Conservation (phyloP, 2,113 vertebrate genomes). For the Prunella himalayana region DNA sequence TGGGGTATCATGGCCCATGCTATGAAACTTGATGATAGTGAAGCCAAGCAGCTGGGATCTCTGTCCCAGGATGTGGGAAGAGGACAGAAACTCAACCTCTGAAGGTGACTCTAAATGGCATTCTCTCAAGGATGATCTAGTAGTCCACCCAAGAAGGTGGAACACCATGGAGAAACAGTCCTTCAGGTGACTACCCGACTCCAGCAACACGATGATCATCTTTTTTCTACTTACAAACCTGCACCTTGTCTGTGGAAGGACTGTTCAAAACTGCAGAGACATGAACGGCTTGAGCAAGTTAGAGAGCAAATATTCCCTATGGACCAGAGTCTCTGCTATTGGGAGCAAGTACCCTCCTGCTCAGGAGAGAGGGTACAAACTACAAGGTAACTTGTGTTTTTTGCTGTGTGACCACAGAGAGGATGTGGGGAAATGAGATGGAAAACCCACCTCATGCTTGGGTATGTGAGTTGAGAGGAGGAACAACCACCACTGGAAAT, state of each 20-base stretch:
- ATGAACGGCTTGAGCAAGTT: fast-evolving
- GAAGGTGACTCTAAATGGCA: neutral
- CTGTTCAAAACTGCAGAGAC: neutral
- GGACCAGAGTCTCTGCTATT: neutral
- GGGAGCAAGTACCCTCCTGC: neutral
- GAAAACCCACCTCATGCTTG: neutral
- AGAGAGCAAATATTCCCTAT: neutral
- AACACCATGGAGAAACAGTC: neutral
- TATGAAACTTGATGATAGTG: neutral
- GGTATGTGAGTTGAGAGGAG: neutral
- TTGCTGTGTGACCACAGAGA: neutral
- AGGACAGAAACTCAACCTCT: neutral
- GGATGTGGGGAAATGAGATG: neutral
- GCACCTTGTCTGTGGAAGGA: neutral
- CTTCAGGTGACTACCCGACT: neutral
- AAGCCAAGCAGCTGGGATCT: neutral
- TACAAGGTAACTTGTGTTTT: neutral
- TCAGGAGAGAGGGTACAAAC: neutral
- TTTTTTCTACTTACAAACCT: neutral
- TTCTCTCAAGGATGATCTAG: neutral
- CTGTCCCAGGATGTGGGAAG: neutral
- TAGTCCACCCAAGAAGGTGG: neutral
- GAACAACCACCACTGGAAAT: neutral
- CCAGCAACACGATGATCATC: neutral
- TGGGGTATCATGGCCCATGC: neutral